Evolutionary conservation across 2,797 vertebrate genomes (phyloP), one percentile per base, ranked within the genome.

Genomic region (Malacoraja senta): DNA sequence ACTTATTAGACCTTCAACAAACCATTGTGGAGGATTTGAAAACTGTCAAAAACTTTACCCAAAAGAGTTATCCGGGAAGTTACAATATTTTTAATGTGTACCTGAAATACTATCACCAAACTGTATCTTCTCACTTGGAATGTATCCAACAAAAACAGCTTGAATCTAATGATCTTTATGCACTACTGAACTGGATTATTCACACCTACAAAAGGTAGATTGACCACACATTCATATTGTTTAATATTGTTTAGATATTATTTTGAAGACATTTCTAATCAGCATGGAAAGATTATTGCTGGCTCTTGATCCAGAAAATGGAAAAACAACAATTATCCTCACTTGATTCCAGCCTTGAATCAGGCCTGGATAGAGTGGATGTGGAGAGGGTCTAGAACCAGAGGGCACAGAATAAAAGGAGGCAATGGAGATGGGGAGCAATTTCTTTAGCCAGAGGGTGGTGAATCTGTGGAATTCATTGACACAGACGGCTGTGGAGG

Each of bases 161-260:
- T 10, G 95, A 97, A 88, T 93, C 93, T 83, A 96, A 94, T 0
- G 98, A 99, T 92, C 94, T 97, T 72, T 96, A 97, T 2, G 93
- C 93, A 9, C 95, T 99, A 93, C 96, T 99, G 38, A 26, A 97
- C 94, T 99, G 98, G 97, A 96, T 97, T 92, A 95, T 97, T 95
- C 97, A 98, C 72, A 93, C 38, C 17, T 99, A 98, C 92, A 93
- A 86, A 94, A 98, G 98, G 98, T 99, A 96, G 95, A 95, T 9
- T 92, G 91, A 88, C 63, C 94, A 91, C 88, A 80, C 93, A 94
- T 93, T 91, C 6, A 53, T 58, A 24, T 58, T 29, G 9, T 6
- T 53, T 35, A n/a, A 13, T 65, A 35, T 68, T 71, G 8, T 91
- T 32, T 38, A 91, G 65, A 68, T 8, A 88, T n/a, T 90, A 29